Conservation (phyloP, 2,888 invertebrate species). For the Achlya flavicornis region DNA sequence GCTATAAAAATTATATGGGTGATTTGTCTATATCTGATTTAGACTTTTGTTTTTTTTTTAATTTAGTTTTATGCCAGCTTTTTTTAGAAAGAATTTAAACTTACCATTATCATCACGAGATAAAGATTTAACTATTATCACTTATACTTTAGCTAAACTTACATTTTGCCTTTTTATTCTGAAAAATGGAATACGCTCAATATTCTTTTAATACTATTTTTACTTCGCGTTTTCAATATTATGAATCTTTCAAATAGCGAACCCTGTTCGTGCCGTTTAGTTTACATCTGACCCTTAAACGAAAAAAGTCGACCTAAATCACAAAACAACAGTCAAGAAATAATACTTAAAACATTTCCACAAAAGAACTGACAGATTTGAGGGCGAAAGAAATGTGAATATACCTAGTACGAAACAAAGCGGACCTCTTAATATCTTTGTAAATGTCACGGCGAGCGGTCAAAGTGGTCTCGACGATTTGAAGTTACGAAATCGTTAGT, state of each 20-base stretch:
- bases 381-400: neutral
- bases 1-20: slow-evolving; percentile 1
- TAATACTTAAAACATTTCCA: slow-evolving; percentile 1
- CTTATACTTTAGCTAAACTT: too few species aligned
- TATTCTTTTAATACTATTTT: too few species aligned
- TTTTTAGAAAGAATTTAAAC: neutral
- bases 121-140: too few species aligned
- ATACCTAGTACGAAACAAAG: slow-evolving; percentile 34
- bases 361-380: neutral
- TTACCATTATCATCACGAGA: too few species aligned
- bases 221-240: too few species aligned
- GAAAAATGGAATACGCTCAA: too few species aligned
- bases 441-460: slow-evolving; percentile 44
- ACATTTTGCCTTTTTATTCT: neutral
- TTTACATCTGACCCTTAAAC: too few species aligned
- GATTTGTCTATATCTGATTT: neutral
- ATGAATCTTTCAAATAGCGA: too few species aligned
- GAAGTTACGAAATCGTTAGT: slow-evolving; percentile 57
- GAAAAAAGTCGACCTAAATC: neutral
- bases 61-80: neutral
- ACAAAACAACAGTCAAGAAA: neutral
- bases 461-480: slow-evolving; percentile 53
- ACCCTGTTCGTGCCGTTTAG: too few species aligned
- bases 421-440: slow-evolving; percentile 52
- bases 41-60: neutral